Base-by-base conservation (phyloP, 2,797 vertebrate genomes). In the Trachurus trachurus region DNA sequence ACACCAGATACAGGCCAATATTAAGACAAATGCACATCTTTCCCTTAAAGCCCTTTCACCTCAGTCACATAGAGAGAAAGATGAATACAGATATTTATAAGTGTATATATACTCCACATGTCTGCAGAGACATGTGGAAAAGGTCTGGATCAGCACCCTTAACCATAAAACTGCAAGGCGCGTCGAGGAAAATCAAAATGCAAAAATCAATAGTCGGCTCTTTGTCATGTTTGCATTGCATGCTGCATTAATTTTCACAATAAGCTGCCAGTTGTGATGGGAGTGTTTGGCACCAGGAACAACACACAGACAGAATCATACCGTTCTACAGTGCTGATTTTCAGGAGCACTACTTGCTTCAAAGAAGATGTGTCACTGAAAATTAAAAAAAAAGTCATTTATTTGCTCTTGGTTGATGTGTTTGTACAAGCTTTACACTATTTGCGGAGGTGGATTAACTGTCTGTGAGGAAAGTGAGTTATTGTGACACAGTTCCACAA, bases 141-240 rank as follows among this genome's bases (percentile, higher is more conserved):
- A 58, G 64, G 52, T 49, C 44, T 73, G 49, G 71, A 73, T 26
- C 31, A 44, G 17, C 62, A 70, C n/a, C 9, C 37, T 1, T 10
- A 42, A 42, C 53, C 57, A 64, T 58, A 74, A 74, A 70, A 76
- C 34, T 64, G 63, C 68, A 68, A 75, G 59, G 75, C 1, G 44
- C 60, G 66, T 87, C 59, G 66, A 84, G 71, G 70, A 72, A 83
- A 85, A 85, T 88, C 54, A 66, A 81, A 88, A 83, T 66, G 49
- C 57, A 75, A 66, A 78, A 81, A 90, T 89, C 85, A 79, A 87
- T 87, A 63, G 9, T 8, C 16, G 1, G 56, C 73, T 82, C 68
- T 82, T 81, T 81, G 75, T 86, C 73, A 70, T 83, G 78, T 86
- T 87, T 89, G 81, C 71, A 64, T 81, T 81, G 62, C 70, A 80